phyloP scores from a whole-genome alignment of 1,140 invertebrate genomes.

The Drosophila simulans region DNA sequence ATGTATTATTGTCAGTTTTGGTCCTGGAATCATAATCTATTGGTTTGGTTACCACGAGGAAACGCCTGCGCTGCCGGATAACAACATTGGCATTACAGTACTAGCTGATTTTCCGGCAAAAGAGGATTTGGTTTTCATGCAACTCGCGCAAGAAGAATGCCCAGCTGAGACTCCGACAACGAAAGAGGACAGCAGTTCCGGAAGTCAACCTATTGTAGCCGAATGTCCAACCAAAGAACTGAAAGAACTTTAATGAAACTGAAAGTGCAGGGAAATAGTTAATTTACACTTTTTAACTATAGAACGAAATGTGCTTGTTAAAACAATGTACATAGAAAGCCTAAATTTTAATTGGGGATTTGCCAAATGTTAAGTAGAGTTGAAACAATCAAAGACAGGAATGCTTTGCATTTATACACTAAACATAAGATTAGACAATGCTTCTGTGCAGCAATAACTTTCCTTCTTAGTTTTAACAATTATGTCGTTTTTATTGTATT shows the following conservation, averaged over 20 bases:
- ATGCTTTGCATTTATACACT: slow-evolving; percentile 32
- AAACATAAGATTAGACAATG: slow-evolving; percentile 12
- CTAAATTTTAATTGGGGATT: neutral
- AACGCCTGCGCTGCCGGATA: slow-evolving; percentile 86
- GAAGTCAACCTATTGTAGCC: neutral
- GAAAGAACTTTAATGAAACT: neutral
- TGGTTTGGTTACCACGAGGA: slow-evolving; percentile 97
- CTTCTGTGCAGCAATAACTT: slow-evolving; percentile 9
- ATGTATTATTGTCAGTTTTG: slow-evolving; percentile 88
- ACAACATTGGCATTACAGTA: slow-evolving; percentile 88
- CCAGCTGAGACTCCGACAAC: neutral
- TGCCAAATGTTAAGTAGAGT: neutral
- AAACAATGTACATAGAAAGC: neutral
- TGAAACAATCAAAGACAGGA: slow-evolving; percentile 10
- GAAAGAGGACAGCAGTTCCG: neutral
- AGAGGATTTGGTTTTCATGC: slow-evolving; percentile 76
- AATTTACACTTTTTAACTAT: neutral
- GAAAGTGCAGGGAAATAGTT: neutral
- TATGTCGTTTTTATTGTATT: slow-evolving; percentile 54
- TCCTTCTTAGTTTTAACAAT: slow-evolving; percentile 41
- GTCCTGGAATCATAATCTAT: slow-evolving; percentile 96
- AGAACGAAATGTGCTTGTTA: slow-evolving; percentile 15
- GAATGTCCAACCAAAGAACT: neutral
- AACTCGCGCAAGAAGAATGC: slow-evolving; percentile 10
- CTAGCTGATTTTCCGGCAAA: slow-evolving; percentile 87